Evolutionary conservation across 2,888 invertebrate species (phyloP), one percentile per base, ranked within the genome.

Genomic region (Oscheius sp.): DNA sequence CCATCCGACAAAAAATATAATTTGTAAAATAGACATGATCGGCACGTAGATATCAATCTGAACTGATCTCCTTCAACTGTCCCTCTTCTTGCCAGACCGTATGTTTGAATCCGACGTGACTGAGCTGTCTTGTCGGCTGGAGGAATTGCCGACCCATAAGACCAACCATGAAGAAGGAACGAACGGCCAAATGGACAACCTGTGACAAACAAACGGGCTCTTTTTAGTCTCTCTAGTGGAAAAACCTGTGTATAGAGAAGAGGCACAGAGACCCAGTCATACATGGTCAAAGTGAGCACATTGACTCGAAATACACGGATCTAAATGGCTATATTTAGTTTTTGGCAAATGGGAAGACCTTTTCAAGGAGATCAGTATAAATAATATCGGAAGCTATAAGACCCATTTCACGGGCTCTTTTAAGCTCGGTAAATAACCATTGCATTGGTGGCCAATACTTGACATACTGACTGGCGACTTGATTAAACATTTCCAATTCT

Each of bases 381-480:
- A 86, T 83, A 18, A 82, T 78, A 58, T 87, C 87, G 21, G 79
- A 78, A 2, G 80, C 74, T 27, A 87, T 85, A 66, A 80, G 72
- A 16, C 79, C 79, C 35, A 80, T 73, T 6, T 80, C 77, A 13
- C 78, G 49, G 0, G 83, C 80, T 16, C 74, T 5, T 45, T 72
- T 75, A 45, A 80, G 58, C 64, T 78, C 71, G 0, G 74, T 76
- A 61, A 81, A 81, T 1, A 79, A 79, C 87, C 87, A 87, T 23
- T 87, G 79, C 82, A 83, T 82, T n/a, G 84, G 83, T 25, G 82
- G 83, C 86, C 86, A 87, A 71, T 87, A 87, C 70, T 86, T 87
- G 16, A 75, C 75, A 64, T 87, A 84, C 7, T 83, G 82, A 35
- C 84, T 83, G 7, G 74, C 76, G 23, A 87, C 79, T 27, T 78